These are phyloP conservation scores for Ochropacha duplaris DNA, from an alignment of 2,888 invertebrate genomes.

Conservation along the genomic window DNA sequence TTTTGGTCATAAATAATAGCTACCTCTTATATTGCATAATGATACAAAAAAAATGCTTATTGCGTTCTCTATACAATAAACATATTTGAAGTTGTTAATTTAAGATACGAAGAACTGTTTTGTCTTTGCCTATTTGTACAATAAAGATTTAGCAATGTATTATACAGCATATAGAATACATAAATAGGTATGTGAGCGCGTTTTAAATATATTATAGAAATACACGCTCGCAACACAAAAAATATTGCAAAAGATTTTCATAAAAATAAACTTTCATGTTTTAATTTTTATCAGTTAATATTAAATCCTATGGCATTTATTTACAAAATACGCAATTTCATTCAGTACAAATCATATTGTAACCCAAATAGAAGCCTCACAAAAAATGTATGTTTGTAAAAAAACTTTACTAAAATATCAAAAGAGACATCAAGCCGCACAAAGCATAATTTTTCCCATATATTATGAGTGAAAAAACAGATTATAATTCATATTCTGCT, in stretches of 20 bases:
- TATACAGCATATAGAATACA: no score
- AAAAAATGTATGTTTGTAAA: slow-evolving; percentile 14
- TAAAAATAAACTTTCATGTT: no score
- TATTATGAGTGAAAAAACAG: slow-evolving; percentile 37
- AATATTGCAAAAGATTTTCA: no score
- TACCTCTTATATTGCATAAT: no score
- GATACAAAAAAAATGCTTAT: slow-evolving; percentile 41
- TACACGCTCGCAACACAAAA: no score
- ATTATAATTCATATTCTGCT: slow-evolving; percentile 58
- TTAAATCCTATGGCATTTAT: not conserved
- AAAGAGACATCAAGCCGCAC: slow-evolving; percentile 45
- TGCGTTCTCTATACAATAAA: slow-evolving; percentile 36
- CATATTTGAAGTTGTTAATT: slow-evolving; percentile 53
- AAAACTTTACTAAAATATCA: slow-evolving; percentile 10
- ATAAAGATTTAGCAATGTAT: no score
- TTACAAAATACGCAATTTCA: not conserved
- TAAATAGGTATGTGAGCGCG: no score
- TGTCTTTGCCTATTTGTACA: not conserved
- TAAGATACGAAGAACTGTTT: no score
- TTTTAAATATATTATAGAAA: no score
- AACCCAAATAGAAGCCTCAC: not conserved
- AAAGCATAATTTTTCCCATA: slow-evolving; percentile 39
- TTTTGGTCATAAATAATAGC: slow-evolving; percentile 55
- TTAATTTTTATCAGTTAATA: not conserved
- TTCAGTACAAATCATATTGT: not conserved